A percentile compares a stretch with the other conserved stretches of the same genome.
Evolutionary conservation across 2,113 vertebrate species (phyloP).

Genomic region (Ancistrus triradiatus): DNA sequence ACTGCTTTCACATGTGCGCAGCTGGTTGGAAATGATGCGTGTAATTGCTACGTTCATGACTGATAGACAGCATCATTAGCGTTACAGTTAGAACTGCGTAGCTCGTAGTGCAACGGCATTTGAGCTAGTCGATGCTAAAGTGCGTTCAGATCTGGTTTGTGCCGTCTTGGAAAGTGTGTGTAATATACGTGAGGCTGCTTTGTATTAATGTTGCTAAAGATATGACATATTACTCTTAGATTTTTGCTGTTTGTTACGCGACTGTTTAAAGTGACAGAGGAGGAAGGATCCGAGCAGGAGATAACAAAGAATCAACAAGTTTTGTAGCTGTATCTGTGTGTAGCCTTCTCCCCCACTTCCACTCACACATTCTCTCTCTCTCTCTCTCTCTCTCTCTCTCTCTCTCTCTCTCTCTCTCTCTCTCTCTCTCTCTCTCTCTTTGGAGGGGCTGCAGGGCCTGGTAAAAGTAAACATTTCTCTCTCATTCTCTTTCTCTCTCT

Average conservation of each 20-base stretch:
- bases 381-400: slow-evolving; percentile 39
- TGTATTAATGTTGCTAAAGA: no score
- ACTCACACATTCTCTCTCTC: slow-evolving; percentile 34
- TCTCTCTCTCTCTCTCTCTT: slow-evolving; percentile 19
- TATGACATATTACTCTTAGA: no score
- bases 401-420: slow-evolving; percentile 12
- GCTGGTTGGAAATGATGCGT: not conserved
- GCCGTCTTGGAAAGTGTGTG: no score
- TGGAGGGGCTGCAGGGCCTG: no score
- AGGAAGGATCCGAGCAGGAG: not conserved
- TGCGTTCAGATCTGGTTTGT: no score
- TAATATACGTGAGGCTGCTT: no score
- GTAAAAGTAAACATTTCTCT: no score
- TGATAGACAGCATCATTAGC: not conserved
- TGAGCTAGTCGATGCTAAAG: no score
- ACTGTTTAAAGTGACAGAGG: no score
- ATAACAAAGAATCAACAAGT: slow-evolving; percentile 5
- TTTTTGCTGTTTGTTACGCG: no score
- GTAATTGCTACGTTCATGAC: not conserved
- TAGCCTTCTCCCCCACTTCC: slow-evolving; percentile 1
- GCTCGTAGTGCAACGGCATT: not conserved
- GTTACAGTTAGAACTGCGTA: not conserved
- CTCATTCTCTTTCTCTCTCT: slow-evolving; percentile 4
- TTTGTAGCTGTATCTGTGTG: not conserved
- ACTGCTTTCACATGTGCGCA: not conserved